A percentile compares a stretch with the other conserved stretches of the same genome.
Evolutionary conservation across 2,888 invertebrate genomes (phyloP).

Genomic region (Phania funesta): DNA sequence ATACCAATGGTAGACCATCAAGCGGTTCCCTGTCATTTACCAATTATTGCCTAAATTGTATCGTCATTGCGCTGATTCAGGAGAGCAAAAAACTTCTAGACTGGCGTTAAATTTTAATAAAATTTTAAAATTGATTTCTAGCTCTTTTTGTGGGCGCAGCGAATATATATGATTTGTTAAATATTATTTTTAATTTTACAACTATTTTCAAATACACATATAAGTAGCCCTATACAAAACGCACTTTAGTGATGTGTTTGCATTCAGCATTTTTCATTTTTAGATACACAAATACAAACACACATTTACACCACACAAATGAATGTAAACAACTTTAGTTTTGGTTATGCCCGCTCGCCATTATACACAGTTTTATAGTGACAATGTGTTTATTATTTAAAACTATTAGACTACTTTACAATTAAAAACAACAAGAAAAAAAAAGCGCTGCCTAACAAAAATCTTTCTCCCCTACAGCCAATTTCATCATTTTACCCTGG

Average conservation of each 20-base stretch:
- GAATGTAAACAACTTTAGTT: neutral
- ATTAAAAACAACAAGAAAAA: neutral
- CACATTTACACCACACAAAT: neutral
- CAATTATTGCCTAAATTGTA: neutral
- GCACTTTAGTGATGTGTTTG: neutral
- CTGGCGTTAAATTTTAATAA: neutral
- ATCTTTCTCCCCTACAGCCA: conserved; percentile 23
- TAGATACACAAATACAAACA: neutral
- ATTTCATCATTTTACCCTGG: conserved; percentile 49
- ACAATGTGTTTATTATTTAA: neutral
- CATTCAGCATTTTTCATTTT: neutral
- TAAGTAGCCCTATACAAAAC: neutral
- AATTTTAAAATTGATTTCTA: neutral
- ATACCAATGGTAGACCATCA: no score
- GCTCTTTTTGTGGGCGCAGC: neutral
- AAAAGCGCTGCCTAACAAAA: neutral
- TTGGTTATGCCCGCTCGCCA: conserved; percentile 7
- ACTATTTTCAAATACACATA: neutral
- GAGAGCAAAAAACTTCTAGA: neutral
- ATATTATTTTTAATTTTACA: neutral
- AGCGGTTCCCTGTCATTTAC: conserved; percentile 60
- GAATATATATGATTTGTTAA: neutral
- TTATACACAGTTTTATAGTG: neutral
- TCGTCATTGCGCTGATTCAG: neutral
- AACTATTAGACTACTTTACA: neutral